A percentile compares a stretch with the other conserved stretches of the same genome.
These are phyloP conservation scores for Dryobotodes eremita DNA, from an alignment of 2,888 invertebrate genomes.

Conservation along the genomic window DNA sequence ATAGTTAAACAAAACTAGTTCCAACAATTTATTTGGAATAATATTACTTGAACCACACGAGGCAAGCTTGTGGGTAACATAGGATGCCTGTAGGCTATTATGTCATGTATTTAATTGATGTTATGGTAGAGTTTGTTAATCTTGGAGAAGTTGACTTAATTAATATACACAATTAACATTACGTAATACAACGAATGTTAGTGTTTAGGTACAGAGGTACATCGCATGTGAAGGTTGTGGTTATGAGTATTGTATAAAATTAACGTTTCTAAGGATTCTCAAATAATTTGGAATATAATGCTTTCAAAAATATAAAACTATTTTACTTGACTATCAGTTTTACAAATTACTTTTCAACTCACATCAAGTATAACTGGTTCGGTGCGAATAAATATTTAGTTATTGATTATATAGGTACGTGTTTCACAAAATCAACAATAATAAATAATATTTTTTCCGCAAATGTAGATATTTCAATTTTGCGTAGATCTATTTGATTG, in stretches of 20 bases:
- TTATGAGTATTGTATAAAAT: not conserved
- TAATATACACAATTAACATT: not conserved
- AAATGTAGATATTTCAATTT: too few species aligned
- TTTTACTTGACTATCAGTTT: not conserved
- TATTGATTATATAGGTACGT: not conserved
- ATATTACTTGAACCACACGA: not conserved
- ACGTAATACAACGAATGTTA: not conserved
- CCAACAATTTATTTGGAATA: not conserved
- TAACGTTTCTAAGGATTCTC: too few species aligned
- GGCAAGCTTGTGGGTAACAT: not conserved
- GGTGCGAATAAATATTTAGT: not conserved
- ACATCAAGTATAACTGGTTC: not conserved
- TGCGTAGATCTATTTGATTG: too few species aligned
- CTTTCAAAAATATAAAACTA: not conserved
- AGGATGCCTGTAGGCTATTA: not conserved
- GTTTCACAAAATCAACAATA: too few species aligned
- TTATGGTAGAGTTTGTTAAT: not conserved
- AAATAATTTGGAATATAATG: not conserved
- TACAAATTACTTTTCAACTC: not conserved
- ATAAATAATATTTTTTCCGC: too few species aligned
- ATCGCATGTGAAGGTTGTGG: not conserved
- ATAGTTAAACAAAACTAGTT: not conserved
- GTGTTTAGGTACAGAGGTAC: not conserved
- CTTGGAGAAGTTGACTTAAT: not conserved
- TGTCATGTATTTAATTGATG: not conserved